phyloP scores from a whole-genome alignment of 2,888 invertebrate species.

The Cataglyphis cursor region DNA sequence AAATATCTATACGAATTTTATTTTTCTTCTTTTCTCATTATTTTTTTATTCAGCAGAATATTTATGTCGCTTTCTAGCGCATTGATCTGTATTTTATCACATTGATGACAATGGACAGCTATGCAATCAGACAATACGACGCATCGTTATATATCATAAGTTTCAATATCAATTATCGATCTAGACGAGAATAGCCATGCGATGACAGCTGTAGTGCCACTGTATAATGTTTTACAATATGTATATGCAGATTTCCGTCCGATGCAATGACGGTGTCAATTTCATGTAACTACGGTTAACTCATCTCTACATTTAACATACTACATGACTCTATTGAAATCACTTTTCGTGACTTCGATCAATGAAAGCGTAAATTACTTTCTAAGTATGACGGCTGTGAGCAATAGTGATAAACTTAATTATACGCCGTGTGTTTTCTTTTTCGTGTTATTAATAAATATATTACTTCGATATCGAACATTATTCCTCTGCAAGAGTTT shows the following conservation, averaged over 20 bases:
- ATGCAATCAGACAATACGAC: background rate
- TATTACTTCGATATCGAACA: background rate
- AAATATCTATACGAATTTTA: background rate
- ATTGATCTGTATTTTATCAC: background rate
- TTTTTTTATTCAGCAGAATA: background rate
- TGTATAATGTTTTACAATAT: slow-evolving; percentile 39
- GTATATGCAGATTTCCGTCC: slow-evolving; percentile 36
- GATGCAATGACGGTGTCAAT: slow-evolving; percentile 5
- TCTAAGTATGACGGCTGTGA: background rate
- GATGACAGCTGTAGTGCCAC: background rate
- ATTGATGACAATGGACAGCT: background rate
- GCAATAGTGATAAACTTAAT: background rate
- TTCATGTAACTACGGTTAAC: background rate
- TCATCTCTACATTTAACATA: slow-evolving; percentile 8
- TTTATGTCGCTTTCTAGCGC: background rate
- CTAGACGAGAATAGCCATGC: background rate
- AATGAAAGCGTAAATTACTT: slow-evolving; percentile 41
- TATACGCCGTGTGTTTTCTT: background rate
- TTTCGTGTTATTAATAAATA: slow-evolving; percentile 33
- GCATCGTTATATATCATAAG: background rate
- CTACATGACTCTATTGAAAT: background rate
- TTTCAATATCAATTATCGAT: slow-evolving; percentile 33
- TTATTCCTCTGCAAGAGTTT: background rate
- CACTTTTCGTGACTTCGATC: slow-evolving; percentile 29
- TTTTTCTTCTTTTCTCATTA: background rate